A percentile compares a stretch with the other conserved stretches of the same genome.
phyloP scores from a whole-genome alignment of 2,888 invertebrate species.

The Lithophane socia region DNA sequence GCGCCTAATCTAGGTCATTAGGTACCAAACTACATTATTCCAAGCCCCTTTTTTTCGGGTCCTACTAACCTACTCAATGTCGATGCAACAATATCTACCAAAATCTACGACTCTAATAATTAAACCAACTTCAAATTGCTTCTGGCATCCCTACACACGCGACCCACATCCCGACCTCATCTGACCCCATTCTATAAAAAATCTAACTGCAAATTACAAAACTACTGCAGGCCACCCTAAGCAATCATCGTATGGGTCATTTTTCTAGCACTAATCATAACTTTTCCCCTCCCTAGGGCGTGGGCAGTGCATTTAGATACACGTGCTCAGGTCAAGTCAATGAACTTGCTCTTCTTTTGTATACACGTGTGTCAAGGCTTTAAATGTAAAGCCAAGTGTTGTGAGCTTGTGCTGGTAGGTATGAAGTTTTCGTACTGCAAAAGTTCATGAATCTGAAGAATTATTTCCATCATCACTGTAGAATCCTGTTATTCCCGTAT shows the following conservation, averaged over 20 bases:
- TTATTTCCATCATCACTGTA: too few species aligned
- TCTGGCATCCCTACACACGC: slow-evolving; percentile 20
- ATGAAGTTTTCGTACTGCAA: too few species aligned
- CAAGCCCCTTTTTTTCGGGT: background rate
- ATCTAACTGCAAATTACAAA: slow-evolving; percentile 24
- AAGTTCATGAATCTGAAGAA: too few species aligned
- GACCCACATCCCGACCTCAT: slow-evolving; percentile 23
- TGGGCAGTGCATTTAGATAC: slow-evolving; percentile 26
- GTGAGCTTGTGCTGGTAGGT: background rate
- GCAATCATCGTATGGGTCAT: slow-evolving; percentile 28
- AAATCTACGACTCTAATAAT: background rate
- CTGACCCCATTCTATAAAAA: slow-evolving; percentile 47
- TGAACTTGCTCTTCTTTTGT: slow-evolving; percentile 47
- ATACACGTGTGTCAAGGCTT: slow-evolving; percentile 50
- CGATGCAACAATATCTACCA: slow-evolving; percentile 22
- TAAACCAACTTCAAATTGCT: slow-evolving; percentile 32
- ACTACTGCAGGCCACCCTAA: slow-evolving; percentile 26
- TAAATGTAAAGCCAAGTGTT: background rate
- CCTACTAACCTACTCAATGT: background rate
- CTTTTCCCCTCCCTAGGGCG: slow-evolving; percentile 49
- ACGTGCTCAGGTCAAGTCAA: slow-evolving; percentile 50
- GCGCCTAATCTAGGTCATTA: too few species aligned
- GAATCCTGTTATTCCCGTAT: too few species aligned
- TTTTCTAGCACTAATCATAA: slow-evolving; percentile 55
- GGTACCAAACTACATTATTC: background rate